phyloP scores from a whole-genome alignment of 37 sponge, comb jelly and placozoan genomes.

The Halichondria panicea region DNA sequence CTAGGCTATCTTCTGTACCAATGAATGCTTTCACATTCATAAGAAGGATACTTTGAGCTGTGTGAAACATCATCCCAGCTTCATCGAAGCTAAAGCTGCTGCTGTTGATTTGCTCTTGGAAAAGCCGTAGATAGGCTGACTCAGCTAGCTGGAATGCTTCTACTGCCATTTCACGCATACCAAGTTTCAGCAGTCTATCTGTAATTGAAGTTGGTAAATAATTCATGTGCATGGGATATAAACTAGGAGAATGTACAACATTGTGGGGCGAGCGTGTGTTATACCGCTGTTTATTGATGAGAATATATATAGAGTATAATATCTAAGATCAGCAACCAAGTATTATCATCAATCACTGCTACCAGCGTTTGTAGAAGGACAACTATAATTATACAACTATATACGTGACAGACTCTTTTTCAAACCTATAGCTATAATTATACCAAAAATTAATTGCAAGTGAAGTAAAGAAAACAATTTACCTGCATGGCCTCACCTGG shows the following conservation, averaged over 20 bases:
- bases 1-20: background rate
- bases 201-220: background rate
- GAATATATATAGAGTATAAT: no score
- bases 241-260: background rate
- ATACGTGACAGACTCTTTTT: no score
- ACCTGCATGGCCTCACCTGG: no score
- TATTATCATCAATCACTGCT: no score
- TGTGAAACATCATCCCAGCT: constrained; percentile 12
- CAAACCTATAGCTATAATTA: no score
- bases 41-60: constrained; percentile 9
- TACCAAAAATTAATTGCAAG: no score
- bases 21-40: constrained; percentile 1
- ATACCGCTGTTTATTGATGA: no score
- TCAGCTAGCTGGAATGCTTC: constrained; percentile 10
- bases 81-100: constrained; percentile 14
- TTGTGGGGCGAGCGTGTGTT: no score
- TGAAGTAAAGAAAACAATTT: no score
- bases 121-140: background rate
- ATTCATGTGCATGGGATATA: background rate
- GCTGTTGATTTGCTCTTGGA: constrained; percentile 1
- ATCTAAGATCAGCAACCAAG: no score
- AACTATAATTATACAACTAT: no score
- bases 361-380: no score
- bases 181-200: constrained; percentile 10
- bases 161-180: constrained; percentile 10